Evolutionary conservation across 1,140 invertebrate species (phyloP), one percentile per base, ranked within the genome.

Genomic region (Tetragnatha versicolor): DNA sequence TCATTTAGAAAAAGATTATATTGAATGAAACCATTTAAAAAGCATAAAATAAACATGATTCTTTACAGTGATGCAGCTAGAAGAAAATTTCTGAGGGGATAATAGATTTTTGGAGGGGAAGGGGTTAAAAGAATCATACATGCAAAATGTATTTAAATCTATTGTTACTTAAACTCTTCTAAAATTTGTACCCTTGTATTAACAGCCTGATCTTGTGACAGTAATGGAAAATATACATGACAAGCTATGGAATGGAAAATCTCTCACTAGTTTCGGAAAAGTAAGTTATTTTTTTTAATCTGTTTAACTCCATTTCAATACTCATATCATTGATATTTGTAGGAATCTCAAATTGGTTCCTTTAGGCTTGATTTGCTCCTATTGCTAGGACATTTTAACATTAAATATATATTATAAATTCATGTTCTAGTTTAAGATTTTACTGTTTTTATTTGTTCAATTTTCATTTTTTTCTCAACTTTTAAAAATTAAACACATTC

Each of bases 221-320:
- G 51, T 79, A 6, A 22, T 72, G 20, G 31, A 39, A 22, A 78
- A 55, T 37, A 61, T 66, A 9, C 22, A 60, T 55, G n/a, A 6
- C 14, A 68, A 60, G 60, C 12, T 81, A n/a, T 65, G 47, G 76
- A 17, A 45, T 63, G 55, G 70, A 33, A 55, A 47, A 9, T 63
- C 22, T 39, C 22, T 79, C 27, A 45, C 77, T 22, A 20, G 45
- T 17, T 63, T 79, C 49, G 66, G 77, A 10, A 70, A 79, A 72
- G 77, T 79, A 63, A 79, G 77, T 77, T 9, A 6, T 42, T 25
- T 63, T 25, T 3, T 37, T 65, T 37, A 12, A 58, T 65, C 20
- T 65, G 10, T 27, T 65, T 39, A n/a, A n/a, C n/a, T n/a, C n/a
- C n/a, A n/a, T n/a, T n/a, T n/a, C n/a, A n/a, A n/a, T n/a, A n/a